Percentiles rank a stretch among this genome's conserved stretches.
Conservation (phyloP, 2,113 vertebrate species). For the Corvus cornix region DNA sequence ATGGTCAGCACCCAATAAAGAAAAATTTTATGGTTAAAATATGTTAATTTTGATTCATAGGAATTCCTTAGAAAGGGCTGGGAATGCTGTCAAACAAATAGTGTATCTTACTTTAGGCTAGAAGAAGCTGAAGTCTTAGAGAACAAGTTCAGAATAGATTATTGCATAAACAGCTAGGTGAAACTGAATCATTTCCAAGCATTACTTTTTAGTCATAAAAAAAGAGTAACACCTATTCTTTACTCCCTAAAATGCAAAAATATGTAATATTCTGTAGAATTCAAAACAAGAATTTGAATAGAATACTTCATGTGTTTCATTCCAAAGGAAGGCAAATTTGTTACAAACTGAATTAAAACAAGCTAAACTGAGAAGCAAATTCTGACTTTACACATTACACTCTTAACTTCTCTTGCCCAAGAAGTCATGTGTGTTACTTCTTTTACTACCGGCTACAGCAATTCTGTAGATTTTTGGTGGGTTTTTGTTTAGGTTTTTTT, state of each 20-base stretch:
- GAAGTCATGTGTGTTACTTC: not conserved
- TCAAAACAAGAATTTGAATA: not conserved
- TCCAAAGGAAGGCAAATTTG: not conserved
- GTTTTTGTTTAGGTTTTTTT: not conserved
- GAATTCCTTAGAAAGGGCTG: not conserved
- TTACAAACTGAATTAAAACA: not conserved
- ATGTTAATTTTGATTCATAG: not conserved
- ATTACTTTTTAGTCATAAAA: not conserved
- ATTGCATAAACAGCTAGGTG: not conserved
- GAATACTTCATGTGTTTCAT: not conserved
- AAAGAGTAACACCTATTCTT: not conserved
- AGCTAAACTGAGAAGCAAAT: not conserved
- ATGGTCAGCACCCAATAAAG: not conserved
- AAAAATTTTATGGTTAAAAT: not conserved
- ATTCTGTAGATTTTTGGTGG: not conserved
- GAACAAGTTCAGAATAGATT: not conserved
- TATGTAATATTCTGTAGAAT: not conserved
- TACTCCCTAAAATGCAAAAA: not conserved
- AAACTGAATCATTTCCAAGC: not conserved
- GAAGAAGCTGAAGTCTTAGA: not conserved
- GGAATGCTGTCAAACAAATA: not conserved
- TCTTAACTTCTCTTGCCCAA: not conserved
- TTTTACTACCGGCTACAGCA: not conserved
- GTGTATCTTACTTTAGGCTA: not conserved
- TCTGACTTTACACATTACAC: not conserved